Evolutionary conservation across 2,113 vertebrate genomes (phyloP).

Genomic region (Numida meleagris): DNA sequence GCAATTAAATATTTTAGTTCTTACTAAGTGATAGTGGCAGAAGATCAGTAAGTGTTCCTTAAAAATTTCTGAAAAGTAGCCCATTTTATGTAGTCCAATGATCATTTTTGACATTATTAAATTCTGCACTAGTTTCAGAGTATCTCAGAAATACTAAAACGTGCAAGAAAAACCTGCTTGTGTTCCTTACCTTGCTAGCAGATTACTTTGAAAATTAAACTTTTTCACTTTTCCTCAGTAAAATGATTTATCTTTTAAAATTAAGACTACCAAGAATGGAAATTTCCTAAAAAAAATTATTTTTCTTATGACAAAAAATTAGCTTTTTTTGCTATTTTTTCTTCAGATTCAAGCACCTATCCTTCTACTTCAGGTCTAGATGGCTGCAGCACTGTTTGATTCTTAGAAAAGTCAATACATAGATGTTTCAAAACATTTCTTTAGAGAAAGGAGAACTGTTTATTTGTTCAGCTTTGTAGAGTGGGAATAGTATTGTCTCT

Average conservation of each 20-base stretch:
- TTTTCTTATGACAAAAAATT: background rate
- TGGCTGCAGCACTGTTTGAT: background rate
- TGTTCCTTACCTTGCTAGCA: background rate
- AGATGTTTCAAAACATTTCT: background rate
- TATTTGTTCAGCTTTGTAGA: background rate
- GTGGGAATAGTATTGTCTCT: background rate
- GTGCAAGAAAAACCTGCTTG: background rate
- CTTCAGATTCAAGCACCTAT: background rate
- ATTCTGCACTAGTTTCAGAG: background rate
- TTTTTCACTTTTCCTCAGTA: background rate
- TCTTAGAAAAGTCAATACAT: background rate
- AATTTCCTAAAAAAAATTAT: background rate
- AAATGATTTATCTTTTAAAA: background rate
- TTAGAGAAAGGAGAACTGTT: background rate
- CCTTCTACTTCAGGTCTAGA: background rate
- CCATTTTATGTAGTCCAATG: background rate
- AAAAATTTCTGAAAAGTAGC: background rate
- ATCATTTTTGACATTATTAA: background rate
- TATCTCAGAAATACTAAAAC: slow-evolving; percentile 19
- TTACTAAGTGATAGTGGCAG: background rate
- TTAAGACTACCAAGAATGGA: background rate
- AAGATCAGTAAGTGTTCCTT: background rate
- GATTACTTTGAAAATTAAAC: background rate
- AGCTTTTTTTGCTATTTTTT: background rate
- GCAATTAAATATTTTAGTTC: background rate